phyloP scores from a whole-genome alignment of 2,888 invertebrate species.

The Norana najaformis region DNA sequence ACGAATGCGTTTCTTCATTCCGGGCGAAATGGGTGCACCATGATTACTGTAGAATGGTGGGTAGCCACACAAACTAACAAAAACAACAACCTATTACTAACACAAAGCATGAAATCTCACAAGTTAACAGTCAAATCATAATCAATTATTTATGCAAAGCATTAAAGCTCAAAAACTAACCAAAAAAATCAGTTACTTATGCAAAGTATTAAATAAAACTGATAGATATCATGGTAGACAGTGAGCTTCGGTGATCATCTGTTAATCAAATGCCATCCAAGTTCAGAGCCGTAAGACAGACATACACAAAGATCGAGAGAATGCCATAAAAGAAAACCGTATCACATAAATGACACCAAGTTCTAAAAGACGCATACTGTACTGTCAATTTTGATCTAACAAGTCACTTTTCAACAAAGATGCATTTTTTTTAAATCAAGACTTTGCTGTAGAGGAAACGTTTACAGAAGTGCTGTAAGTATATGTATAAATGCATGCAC shows the following conservation, averaged over 20 bases:
- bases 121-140: background rate
- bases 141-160: background rate
- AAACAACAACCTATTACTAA: background rate
- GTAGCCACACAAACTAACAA: constrained; percentile 82
- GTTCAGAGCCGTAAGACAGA: background rate
- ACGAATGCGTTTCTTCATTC: constrained; percentile 95
- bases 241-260: too few relatives aligned
- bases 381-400: too few relatives aligned
- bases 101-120: background rate
- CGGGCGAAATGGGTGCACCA: constrained; percentile 95
- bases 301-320: background rate
- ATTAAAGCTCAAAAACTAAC: background rate
- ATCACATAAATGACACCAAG: too few relatives aligned
- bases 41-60: constrained; percentile 98
- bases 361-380: too few relatives aligned
- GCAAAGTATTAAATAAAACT: background rate
- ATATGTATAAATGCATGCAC: too few relatives aligned
- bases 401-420: too few relatives aligned
- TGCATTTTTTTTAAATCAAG: too few relatives aligned
- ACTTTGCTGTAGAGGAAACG: too few relatives aligned
- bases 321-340: too few relatives aligned
- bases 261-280: background rate
- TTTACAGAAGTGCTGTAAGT: too few relatives aligned
- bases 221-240: background rate
- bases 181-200: background rate